Evolutionary conservation across 2,113 vertebrate species (phyloP).

Genomic region (Rhabdornis inornatus): DNA sequence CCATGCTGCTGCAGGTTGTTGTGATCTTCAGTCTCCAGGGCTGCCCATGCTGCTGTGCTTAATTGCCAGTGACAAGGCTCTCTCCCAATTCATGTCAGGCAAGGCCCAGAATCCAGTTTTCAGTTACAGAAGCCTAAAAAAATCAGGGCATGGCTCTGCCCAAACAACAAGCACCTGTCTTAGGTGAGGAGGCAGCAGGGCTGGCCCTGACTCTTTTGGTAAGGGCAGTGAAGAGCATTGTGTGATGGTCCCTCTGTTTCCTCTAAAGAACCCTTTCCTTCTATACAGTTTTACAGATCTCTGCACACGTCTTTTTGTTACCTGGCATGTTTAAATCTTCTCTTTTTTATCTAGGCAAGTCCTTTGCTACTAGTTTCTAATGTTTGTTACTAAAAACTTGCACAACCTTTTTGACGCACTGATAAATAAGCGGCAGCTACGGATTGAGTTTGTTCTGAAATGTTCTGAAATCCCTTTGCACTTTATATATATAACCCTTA

Average conservation of each 20-base stretch:
- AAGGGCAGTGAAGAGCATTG: neutral
- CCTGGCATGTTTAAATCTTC: slow-evolving; percentile 78
- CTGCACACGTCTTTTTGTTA: slow-evolving; percentile 76
- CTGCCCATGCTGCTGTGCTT: neutral
- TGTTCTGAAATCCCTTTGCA: slow-evolving; percentile 66
- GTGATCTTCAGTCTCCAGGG: slow-evolving; percentile 49
- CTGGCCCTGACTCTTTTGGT: neutral
- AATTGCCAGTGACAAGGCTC: neutral
- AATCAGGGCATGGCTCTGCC: neutral
- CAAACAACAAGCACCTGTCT: neutral
- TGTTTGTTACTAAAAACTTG: slow-evolving; percentile 73
- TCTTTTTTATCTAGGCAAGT: slow-evolving; percentile 74
- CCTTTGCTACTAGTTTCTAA: slow-evolving; percentile 69
- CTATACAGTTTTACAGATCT: slow-evolving; percentile 72
- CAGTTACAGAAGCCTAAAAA: neutral
- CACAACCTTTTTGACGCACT: slow-evolving; percentile 64
- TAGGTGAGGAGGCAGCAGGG: slow-evolving; percentile 30
- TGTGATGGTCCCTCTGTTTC: slow-evolving; percentile 36
- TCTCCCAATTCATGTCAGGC: neutral
- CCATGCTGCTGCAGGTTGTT: neutral
- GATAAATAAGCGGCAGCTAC: slow-evolving; percentile 55
- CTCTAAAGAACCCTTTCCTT: slow-evolving; percentile 72
- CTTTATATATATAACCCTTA: slow-evolving; percentile 3
- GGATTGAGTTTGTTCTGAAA: slow-evolving; percentile 67
- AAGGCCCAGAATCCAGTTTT: neutral